Conservation (phyloP, 2,888 invertebrate species). For the Dioctria rufipes region DNA sequence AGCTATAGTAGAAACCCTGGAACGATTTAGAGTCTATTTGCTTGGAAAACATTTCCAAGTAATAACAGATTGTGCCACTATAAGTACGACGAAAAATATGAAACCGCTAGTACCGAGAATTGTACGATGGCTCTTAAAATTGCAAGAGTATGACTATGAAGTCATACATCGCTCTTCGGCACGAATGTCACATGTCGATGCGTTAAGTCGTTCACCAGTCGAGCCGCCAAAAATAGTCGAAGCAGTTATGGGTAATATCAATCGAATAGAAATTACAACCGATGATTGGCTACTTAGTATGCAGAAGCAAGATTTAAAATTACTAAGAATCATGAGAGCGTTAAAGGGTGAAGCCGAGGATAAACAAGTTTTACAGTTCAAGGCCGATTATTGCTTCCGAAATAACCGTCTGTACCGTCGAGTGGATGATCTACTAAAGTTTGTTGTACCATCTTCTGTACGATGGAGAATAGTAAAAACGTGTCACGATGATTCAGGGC, state of each 20-base stretch:
- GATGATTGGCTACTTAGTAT: slow-evolving; percentile 54
- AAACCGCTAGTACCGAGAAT: slow-evolving; percentile 63
- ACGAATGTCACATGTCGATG: slow-evolving; percentile 65
- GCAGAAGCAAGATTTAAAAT: slow-evolving; percentile 56
- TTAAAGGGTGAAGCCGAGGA: not conserved
- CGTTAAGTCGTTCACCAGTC: slow-evolving; percentile 62
- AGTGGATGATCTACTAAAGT: not conserved
- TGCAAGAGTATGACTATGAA: slow-evolving; percentile 60
- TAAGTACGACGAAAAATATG: slow-evolving; percentile 63
- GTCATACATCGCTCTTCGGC: slow-evolving; percentile 59
- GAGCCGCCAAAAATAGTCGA: slow-evolving; percentile 52
- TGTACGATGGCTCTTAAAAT: slow-evolving; percentile 63
- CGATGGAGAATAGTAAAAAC: slow-evolving; percentile 55
- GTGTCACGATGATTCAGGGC: too few species aligned
- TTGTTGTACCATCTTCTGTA: slow-evolving; percentile 58
- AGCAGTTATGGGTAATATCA: slow-evolving; percentile 1
- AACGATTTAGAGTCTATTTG: slow-evolving; percentile 66
- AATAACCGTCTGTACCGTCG: slow-evolving; percentile 7
- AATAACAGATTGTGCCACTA: slow-evolving; percentile 65
- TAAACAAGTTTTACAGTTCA: slow-evolving; percentile 11
- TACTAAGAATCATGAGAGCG: not conserved
- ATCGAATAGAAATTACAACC: not conserved
- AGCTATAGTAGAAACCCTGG: slow-evolving; percentile 64
- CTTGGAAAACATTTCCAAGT: slow-evolving; percentile 63
- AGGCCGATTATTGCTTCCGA: not conserved